These are phyloP conservation scores for Vanessa cardui DNA, from an alignment of 2,888 invertebrate genomes.

Conservation along the genomic window DNA sequence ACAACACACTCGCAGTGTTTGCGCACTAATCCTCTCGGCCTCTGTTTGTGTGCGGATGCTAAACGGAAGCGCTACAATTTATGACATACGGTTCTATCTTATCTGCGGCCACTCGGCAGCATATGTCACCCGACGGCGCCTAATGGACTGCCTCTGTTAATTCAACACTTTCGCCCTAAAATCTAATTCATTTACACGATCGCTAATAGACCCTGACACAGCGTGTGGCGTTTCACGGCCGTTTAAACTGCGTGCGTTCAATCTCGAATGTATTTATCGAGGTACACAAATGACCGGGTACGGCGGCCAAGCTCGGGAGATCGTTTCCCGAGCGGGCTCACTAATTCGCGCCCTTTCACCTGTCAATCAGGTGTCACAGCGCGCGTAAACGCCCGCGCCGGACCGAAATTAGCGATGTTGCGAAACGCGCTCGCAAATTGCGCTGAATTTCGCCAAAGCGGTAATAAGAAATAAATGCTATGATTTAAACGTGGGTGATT, in stretches of 20 bases:
- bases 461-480: slow-evolving; percentile 60
- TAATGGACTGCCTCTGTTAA: slow-evolving; percentile 70
- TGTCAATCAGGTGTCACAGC: slow-evolving; percentile 75
- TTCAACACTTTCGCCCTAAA: slow-evolving; percentile 75
- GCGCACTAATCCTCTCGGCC: slow-evolving; percentile 71
- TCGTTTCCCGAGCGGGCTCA: slow-evolving; percentile 51
- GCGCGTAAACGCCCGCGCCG: slow-evolving; percentile 52
- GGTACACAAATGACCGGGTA: slow-evolving; percentile 49
- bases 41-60: slow-evolving; percentile 69
- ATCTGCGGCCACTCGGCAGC: slow-evolving; percentile 77
- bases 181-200: slow-evolving; percentile 61
- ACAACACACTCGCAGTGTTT: slow-evolving; percentile 63
- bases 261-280: slow-evolving; percentile 26
- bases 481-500: slow-evolving; percentile 55
- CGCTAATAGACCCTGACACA: slow-evolving; percentile 50
- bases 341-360: slow-evolving; percentile 80
- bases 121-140: slow-evolving; percentile 68
- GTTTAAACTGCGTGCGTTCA: slow-evolving; percentile 39
- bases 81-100: slow-evolving; percentile 82
- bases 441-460: slow-evolving; percentile 52
- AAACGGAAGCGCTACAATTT: slow-evolving; percentile 77
- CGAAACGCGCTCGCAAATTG: slow-evolving; percentile 61
- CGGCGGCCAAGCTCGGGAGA: slow-evolving; percentile 45
- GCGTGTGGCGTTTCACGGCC: slow-evolving; percentile 58
- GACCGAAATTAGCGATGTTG: slow-evolving; percentile 60